Evolutionary conservation across 2,888 invertebrate species (phyloP).

Genomic region (Monochamus alternatus): DNA sequence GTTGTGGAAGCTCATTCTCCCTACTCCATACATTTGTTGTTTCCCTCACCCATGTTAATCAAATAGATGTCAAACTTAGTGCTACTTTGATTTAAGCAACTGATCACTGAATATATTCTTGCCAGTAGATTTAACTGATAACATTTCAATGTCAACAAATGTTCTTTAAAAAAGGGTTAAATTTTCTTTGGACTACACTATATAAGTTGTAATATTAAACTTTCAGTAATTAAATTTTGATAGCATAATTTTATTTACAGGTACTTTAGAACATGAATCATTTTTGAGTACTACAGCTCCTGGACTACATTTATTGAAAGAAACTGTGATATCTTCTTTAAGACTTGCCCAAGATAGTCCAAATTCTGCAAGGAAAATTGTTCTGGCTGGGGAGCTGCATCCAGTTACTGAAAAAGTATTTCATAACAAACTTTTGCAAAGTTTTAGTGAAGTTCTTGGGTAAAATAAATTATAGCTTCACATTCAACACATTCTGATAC

Average conservation of each 20-base stretch:
- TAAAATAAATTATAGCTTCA: not conserved
- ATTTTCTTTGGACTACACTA: no score
- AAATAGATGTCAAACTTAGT: no score
- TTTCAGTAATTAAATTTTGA: not conserved
- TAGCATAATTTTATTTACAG: slow-evolving; percentile 65
- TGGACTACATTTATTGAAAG: slow-evolving; percentile 82
- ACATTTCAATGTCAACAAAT: no score
- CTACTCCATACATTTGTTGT: no score
- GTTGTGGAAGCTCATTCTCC: no score
- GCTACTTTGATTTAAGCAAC: no score
- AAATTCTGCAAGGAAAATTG: slow-evolving; percentile 73
- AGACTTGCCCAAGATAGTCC: slow-evolving; percentile 75
- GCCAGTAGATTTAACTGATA: no score
- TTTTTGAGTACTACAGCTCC: slow-evolving; percentile 82
- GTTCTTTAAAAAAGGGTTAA: no score
- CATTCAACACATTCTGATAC: not conserved
- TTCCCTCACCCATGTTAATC: no score
- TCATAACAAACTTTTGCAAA: slow-evolving; percentile 7
- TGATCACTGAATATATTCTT: no score
- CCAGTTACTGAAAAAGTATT: slow-evolving; percentile 67
- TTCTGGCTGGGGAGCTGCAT: slow-evolving; percentile 77
- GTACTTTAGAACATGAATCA: slow-evolving; percentile 80
- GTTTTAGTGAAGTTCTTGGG: slow-evolving; percentile 16
- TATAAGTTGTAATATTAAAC: no score
- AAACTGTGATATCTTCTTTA: slow-evolving; percentile 82